phyloP scores from a whole-genome alignment of 1,140 invertebrate species.

The Drosophila mayri region DNA sequence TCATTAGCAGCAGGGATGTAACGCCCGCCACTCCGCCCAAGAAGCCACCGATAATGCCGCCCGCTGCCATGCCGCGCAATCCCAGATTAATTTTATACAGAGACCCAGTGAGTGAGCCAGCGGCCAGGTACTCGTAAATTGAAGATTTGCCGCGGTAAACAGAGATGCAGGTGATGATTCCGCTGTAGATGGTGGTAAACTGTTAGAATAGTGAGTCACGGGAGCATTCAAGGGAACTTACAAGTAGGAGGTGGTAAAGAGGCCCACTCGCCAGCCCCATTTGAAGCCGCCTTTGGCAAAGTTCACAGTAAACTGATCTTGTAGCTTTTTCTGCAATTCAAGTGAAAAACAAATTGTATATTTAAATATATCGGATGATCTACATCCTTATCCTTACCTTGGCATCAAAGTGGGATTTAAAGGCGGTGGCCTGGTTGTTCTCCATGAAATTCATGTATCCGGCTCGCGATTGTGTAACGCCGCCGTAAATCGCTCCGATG shows the following conservation, averaged over 20 bases:
- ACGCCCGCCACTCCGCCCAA: conserved; percentile 86
- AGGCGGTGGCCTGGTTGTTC: conserved; percentile 90
- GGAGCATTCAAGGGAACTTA: conserved; percentile 71
- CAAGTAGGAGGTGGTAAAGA: conserved; percentile 89
- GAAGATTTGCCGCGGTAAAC: conserved; percentile 89
- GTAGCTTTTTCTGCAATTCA: conserved; percentile 87
- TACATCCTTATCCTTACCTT: no score
- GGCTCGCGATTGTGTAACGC: conserved; percentile 86
- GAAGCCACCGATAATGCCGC: conserved; percentile 86
- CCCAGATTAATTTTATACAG: conserved; percentile 86
- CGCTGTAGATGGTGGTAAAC: conserved; percentile 84
- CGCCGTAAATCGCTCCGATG: conserved; percentile 88
- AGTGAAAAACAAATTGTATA: no score
- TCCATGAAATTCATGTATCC: conserved; percentile 89
- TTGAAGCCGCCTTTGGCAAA: conserved; percentile 89
- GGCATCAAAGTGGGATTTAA: conserved; percentile 88
- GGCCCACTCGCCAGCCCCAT: conserved; percentile 88
- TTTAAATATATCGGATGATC: no score
- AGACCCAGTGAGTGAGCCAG: conserved; percentile 87
- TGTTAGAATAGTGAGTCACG: not conserved
- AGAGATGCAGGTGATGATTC: conserved; percentile 87
- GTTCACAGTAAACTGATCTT: conserved; percentile 88
- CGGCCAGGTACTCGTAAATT: conserved; percentile 88
- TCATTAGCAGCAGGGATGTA: conserved; percentile 85
- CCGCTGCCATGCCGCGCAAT: conserved; percentile 88